Evolutionary conservation across 2,797 vertebrate genomes (phyloP).

Genomic region (Spatula clypeata): DNA sequence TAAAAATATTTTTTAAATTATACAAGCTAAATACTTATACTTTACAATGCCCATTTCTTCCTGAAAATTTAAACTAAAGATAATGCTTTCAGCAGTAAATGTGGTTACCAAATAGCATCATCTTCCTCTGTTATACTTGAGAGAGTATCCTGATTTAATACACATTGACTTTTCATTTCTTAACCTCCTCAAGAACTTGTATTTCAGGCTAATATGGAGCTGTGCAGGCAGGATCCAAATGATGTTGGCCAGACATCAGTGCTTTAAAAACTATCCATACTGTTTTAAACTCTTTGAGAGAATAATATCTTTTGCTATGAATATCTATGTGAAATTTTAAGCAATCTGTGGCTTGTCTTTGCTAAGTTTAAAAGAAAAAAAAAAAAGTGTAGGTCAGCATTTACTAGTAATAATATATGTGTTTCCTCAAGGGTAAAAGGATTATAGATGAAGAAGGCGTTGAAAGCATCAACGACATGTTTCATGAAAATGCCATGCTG

Average conservation of each 20-base stretch:
- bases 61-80: background rate
- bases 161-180: background rate
- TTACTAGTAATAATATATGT: background rate
- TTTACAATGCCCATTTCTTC: background rate
- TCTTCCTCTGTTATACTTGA: background rate
- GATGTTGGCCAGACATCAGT: background rate
- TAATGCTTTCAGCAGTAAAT: background rate
- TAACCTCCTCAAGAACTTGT: background rate
- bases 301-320: background rate
- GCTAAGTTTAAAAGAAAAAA: background rate
- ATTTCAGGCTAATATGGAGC: background rate
- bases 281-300: background rate
- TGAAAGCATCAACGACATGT: slow-evolving; percentile 96
- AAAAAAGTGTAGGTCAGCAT: background rate
- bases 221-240: background rate
- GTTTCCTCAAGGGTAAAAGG: slow-evolving; percentile 91
- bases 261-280: background rate
- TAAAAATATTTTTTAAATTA: background rate
- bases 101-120: accelerated
- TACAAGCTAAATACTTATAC: background rate
- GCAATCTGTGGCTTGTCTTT: background rate
- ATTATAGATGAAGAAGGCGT: slow-evolving; percentile 95
- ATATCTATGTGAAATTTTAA: background rate
- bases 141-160: background rate
- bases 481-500: slow-evolving; percentile 97